Conservation (phyloP, 2,113 vertebrate species). For the Macrotus californicus region DNA sequence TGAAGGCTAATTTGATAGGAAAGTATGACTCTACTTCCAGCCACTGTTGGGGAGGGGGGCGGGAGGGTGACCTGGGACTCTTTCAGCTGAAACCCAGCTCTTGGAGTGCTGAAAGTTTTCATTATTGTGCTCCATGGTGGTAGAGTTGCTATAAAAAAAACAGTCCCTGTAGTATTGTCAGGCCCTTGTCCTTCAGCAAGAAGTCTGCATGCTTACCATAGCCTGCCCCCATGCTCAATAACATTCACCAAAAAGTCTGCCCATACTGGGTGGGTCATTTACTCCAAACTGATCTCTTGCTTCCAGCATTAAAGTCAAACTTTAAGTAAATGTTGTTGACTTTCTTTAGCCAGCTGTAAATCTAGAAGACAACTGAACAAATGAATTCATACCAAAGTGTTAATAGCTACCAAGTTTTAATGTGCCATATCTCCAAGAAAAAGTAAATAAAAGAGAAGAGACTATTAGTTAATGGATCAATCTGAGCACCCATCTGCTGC, state of each 20-base stretch:
- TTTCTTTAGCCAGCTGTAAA: neutral
- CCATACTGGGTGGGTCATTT: neutral
- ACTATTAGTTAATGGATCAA: neutral
- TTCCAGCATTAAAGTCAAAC: neutral
- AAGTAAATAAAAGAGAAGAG: neutral
- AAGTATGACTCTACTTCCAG: neutral
- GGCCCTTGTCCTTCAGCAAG: neutral
- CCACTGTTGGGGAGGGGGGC: accelerated
- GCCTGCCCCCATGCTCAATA: accelerated
- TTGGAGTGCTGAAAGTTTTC: neutral
- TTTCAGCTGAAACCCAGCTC: neutral
- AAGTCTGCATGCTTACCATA: neutral
- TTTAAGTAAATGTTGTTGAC: neutral
- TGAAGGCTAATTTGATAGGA: neutral
- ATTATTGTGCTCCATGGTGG: neutral
- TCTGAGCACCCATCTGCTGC: neutral
- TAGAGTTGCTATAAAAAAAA: neutral
- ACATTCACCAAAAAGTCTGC: neutral
- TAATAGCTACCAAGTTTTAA: neutral
- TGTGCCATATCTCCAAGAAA: neutral
- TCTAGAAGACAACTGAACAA: neutral
- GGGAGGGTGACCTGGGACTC: neutral
- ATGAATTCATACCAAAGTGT: neutral
- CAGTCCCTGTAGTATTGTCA: neutral
- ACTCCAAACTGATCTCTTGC: neutral